phyloP scores from a whole-genome alignment of 2,888 invertebrate species.

The Drosophila aldrichi region DNA sequence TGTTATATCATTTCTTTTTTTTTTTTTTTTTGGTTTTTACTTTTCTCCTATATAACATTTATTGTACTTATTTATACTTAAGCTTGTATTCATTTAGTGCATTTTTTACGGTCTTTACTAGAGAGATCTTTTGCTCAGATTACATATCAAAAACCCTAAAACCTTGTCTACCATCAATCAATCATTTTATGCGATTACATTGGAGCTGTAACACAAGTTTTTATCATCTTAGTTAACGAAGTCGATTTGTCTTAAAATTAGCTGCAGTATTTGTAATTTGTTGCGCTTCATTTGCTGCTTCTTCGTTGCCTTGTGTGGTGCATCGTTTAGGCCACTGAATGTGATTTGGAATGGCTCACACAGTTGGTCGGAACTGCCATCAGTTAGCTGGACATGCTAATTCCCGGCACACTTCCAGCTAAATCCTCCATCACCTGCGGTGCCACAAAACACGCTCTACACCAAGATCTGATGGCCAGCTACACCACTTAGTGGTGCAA shows the following conservation, averaged over 20 bases:
- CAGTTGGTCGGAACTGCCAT: constrained; percentile 33
- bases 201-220: not conserved
- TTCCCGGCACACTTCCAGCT: constrained; percentile 71
- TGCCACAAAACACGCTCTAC: constrained; percentile 23
- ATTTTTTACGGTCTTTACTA: not conserved
- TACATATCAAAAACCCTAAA: not conserved
- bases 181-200: not conserved
- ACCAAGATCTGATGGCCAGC: constrained; percentile 31
- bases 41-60: not conserved
- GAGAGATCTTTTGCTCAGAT: not conserved
- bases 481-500: constrained; percentile 50
- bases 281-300: not conserved
- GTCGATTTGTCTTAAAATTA: constrained; percentile 17
- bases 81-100: not conserved
- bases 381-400: constrained; percentile 65
- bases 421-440: constrained; percentile 63
- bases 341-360: constrained; percentile 22
- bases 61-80: not conserved
- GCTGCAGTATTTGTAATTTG: constrained; percentile 10
- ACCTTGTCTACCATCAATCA: not conserved
- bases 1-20: too few species aligned
- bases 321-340: constrained; percentile 28
- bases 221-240: constrained; percentile 1
- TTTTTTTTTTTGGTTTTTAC: not conserved
- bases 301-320: not conserved